Conservation (phyloP, 2,888 invertebrate species). For the Drosophila hamatofila region DNA sequence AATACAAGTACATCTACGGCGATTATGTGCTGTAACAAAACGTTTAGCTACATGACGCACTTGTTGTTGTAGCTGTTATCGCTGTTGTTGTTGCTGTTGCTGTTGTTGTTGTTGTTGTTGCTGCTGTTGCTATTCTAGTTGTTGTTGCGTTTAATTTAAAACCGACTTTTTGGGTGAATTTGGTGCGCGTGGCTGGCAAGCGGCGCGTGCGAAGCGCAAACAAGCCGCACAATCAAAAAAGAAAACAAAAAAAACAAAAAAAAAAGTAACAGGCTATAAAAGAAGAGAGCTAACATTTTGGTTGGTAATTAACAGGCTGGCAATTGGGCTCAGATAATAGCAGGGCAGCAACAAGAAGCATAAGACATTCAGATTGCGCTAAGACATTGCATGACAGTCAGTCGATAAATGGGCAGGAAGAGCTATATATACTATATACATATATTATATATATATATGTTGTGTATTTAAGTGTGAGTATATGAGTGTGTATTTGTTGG, state of each 20-base stretch:
- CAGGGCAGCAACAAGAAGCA: constrained; percentile 6
- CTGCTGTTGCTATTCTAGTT: constrained; percentile 17
- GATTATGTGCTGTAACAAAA: constrained; percentile 75
- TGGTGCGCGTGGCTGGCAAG: constrained; percentile 73
- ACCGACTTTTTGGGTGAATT: constrained; percentile 63
- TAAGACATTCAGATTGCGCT: constrained; percentile 19
- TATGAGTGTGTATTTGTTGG: constrained; percentile 4
- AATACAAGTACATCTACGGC: constrained; percentile 49
- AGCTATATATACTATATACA: constrained; percentile 3
- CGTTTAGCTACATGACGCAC: constrained; percentile 73
- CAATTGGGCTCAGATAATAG: constrained; percentile 46
- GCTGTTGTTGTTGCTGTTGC: constrained; percentile 8
- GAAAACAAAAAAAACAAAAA: neutral
- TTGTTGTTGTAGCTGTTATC: constrained; percentile 26
- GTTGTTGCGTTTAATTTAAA: constrained; percentile 62
- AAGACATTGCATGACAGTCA: constrained; percentile 54
- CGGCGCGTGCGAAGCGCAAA: constrained; percentile 72
- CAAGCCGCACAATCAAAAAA: constrained; percentile 18
- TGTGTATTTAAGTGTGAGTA: neutral
- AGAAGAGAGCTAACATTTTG: constrained; percentile 47
- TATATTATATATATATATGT: constrained; percentile 11
- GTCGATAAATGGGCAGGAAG: constrained; percentile 36
- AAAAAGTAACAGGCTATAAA: constrained; percentile 27
- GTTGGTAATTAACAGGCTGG: constrained; percentile 73
- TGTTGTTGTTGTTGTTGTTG: constrained; percentile 21